Percentiles rank a stretch among this genome's conserved stretches.
Evolutionary conservation across 2,888 invertebrate species (phyloP).

Genomic region (Leptinotarsa tumamoca): DNA sequence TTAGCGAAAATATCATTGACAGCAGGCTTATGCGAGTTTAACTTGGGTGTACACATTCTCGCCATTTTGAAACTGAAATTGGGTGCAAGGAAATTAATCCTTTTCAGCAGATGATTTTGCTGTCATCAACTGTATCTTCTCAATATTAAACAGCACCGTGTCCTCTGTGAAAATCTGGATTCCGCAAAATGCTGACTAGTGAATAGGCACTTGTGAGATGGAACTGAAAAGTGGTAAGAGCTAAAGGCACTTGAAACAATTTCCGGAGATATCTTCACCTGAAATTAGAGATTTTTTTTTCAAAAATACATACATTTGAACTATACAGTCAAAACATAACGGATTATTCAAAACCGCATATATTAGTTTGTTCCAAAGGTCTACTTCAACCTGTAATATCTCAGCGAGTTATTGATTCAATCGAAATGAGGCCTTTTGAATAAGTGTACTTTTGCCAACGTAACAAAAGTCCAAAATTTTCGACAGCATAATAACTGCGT

Average conservation of each 20-base stretch:
- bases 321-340: background rate
- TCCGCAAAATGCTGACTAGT: background rate
- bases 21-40: too few species aligned
- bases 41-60: background rate
- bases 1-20: too few species aligned
- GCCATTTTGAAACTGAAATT: background rate
- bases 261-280: background rate
- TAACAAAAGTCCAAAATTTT: background rate
- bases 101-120: background rate
- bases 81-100: background rate
- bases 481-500: too few species aligned
- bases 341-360: background rate
- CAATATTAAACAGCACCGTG: background rate
- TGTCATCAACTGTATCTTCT: background rate
- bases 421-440: too few species aligned
- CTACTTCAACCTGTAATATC: too few species aligned
- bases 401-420: too few species aligned
- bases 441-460: too few species aligned
- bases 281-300: background rate
- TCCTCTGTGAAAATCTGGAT: background rate
- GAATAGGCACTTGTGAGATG: conserved; percentile 6
- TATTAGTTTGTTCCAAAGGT: background rate
- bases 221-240: background rate
- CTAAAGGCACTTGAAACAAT: background rate
- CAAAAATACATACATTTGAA: background rate